Percentiles rank a stretch among this genome's conserved stretches.
Conservation (phyloP, 2,113 vertebrate species). For the Atlantisia rogersi region DNA sequence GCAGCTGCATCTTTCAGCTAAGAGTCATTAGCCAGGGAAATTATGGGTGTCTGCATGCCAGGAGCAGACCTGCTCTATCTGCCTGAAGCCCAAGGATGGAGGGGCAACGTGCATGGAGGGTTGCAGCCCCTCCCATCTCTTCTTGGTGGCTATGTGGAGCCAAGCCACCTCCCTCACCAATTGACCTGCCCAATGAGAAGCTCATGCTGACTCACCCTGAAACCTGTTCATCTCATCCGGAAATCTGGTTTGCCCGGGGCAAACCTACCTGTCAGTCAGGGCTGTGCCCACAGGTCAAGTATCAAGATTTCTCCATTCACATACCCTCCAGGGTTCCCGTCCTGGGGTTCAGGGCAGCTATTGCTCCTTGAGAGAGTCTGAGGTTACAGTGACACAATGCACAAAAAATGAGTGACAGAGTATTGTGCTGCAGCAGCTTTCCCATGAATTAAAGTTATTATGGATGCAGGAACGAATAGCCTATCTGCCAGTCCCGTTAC, state of each 20-base stretch:
- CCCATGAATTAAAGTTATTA: not conserved
- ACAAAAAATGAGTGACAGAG: not conserved
- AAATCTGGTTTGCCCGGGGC: not conserved
- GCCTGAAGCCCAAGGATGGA: not conserved
- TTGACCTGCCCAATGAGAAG: not conserved
- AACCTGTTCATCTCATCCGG: too few species aligned
- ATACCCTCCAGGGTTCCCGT: not conserved
- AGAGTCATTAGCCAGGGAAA: not conserved
- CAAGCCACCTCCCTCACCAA: not conserved
- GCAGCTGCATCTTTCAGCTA: not conserved
- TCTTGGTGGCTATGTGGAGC: rapidly evolving
- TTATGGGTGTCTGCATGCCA: not conserved
- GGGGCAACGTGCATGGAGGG: not conserved
- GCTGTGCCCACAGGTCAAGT: not conserved
- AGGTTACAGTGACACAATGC: rapidly evolving
- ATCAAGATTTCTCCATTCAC: not conserved
- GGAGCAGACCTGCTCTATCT: not conserved
- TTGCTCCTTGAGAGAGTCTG: not conserved
- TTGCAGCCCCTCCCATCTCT: not conserved
- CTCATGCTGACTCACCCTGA: not conserved
- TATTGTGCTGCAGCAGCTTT: not conserved
- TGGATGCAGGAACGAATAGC: not conserved
- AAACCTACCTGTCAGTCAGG: not conserved
- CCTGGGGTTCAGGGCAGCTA: not conserved
- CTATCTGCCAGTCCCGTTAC: not conserved